Percentiles rank a stretch among this genome's conserved stretches.
phyloP scores from a whole-genome alignment of 2,888 invertebrate genomes.

The Willowsia nigromaculata region DNA sequence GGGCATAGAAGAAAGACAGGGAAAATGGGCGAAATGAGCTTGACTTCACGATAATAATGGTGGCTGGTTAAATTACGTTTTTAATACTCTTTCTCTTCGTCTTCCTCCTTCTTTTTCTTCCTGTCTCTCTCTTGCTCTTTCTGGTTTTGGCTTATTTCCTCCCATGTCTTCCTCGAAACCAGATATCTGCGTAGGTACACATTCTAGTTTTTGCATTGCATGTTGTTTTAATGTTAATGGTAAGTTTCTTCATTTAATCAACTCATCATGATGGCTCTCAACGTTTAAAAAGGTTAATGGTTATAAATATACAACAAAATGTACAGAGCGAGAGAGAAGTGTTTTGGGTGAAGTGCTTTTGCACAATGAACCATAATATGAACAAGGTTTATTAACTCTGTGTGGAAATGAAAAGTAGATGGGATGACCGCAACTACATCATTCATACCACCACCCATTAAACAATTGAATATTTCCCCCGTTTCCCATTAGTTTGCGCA shows the following conservation, averaged over 20 bases:
- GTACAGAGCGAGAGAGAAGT: not conserved
- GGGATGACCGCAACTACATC: conserved; percentile 27
- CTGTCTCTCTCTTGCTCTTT: not conserved
- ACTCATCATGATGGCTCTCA: conserved; percentile 30
- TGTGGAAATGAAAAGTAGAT: conserved; percentile 21
- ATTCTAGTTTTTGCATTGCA: not conserved
- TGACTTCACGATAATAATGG: conserved; percentile 31
- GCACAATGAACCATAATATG: not conserved
- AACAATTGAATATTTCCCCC: not conserved
- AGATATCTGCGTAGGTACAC: not conserved
- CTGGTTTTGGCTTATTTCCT: conserved; percentile 1
- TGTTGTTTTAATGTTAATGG: conserved; percentile 46
- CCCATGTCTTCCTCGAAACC: not conserved
- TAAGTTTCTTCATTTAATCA: conserved; percentile 51
- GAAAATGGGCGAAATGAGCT: conserved; percentile 40
- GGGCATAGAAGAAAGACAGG: conserved; percentile 32
- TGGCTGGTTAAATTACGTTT: conserved; percentile 45
- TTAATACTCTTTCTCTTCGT: conserved; percentile 37
- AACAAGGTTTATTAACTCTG: not conserved
- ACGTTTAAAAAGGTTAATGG: conserved; percentile 34
- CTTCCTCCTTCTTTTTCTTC: not conserved
- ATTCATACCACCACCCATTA: not conserved
- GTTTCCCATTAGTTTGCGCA: not conserved
- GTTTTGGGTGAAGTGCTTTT: not conserved
- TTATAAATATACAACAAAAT: conserved; percentile 1